Evolutionary conservation across 2,113 vertebrate genomes (phyloP).

Genomic region (Tupaia tana): DNA sequence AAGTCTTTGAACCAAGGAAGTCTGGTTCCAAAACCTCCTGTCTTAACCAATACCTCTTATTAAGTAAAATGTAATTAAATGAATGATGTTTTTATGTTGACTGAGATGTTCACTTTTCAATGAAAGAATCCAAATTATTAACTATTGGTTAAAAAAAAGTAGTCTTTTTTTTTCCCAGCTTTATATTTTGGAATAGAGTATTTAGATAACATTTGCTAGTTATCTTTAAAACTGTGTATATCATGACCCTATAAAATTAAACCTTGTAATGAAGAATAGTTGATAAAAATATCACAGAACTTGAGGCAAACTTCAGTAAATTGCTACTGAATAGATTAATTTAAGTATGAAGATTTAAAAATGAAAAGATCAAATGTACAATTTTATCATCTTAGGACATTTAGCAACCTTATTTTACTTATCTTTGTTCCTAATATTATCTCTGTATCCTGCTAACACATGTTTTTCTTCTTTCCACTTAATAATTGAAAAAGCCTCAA

Average conservation of each 20-base stretch:
- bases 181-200: not conserved
- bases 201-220: not conserved
- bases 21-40: not conserved
- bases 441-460: not conserved
- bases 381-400: not conserved
- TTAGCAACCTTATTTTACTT: not conserved
- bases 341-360: not conserved
- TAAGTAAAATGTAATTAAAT: not conserved
- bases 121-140: not conserved
- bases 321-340: not conserved
- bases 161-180: not conserved
- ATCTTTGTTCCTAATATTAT: not conserved
- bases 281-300: not conserved
- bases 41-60: not conserved
- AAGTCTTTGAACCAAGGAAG: not conserved
- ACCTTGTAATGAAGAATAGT: not conserved
- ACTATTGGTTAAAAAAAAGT: not conserved
- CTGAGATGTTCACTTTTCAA: not conserved
- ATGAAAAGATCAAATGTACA: not conserved
- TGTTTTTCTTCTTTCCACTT: not conserved
- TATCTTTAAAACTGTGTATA: not conserved
- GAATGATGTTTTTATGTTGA: not conserved
- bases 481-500: not conserved
- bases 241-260: not conserved
- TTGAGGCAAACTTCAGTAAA: not conserved